Percentiles rank a stretch among this genome's conserved stretches.
Evolutionary conservation across 1,140 invertebrate species (phyloP).

Genomic region (Polypedilum pembai): DNA sequence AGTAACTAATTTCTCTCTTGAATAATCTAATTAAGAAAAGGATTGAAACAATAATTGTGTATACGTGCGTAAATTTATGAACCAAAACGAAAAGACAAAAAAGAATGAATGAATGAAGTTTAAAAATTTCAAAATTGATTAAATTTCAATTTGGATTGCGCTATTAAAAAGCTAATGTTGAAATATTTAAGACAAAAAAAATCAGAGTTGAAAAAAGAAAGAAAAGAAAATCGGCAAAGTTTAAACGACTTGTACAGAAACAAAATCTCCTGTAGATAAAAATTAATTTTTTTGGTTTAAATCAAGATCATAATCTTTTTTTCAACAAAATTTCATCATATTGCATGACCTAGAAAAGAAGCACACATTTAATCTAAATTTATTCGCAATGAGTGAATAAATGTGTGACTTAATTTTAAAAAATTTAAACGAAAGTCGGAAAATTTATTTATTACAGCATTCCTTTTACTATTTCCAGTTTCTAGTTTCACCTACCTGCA

Average conservation of each 20-base stretch:
- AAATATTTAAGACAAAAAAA: neutral
- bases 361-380: neutral
- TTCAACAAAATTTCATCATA: neutral
- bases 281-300: slow-evolving; percentile 16
- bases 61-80: slow-evolving; percentile 27
- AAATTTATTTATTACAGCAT: too few relatives aligned
- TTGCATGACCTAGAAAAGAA: neutral
- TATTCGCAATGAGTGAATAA: too few relatives aligned
- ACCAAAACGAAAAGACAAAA: neutral
- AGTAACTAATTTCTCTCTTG: neutral
- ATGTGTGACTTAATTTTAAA: too few relatives aligned
- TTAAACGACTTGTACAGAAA: slow-evolving; percentile 9
- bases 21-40: neutral
- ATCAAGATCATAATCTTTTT: neutral
- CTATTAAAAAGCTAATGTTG: neutral
- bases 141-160: neutral
- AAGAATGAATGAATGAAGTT: neutral
- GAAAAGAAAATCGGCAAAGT: neutral
- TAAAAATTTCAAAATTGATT: neutral
- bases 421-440: too few relatives aligned
- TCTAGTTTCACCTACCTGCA: too few relatives aligned
- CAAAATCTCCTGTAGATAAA: slow-evolving; percentile 27
- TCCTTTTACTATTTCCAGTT: too few relatives aligned
- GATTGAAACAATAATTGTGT: neutral
- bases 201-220: neutral